phyloP scores from a whole-genome alignment of 2,888 invertebrate genomes.

The Perithous albicinctus region DNA sequence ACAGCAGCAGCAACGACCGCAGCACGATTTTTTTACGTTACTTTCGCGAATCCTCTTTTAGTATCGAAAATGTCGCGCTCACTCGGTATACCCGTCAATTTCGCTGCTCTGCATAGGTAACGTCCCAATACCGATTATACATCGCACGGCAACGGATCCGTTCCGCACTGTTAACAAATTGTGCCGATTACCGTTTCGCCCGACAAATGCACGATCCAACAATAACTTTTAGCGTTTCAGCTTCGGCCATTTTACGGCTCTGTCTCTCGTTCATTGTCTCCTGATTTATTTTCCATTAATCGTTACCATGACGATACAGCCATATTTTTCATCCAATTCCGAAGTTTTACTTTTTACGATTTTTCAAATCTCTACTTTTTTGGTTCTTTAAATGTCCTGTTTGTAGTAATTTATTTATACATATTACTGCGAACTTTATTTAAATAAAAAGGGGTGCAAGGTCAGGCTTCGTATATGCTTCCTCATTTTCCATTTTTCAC shows the following conservation, averaged over 20 bases:
- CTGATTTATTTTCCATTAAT: not conserved
- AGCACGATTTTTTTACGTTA: conserved; percentile 20
- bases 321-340: not conserved
- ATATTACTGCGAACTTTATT: not conserved
- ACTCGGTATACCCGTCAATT: not conserved
- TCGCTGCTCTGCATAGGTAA: not conserved
- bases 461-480: no score
- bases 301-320: not conserved
- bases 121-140: conserved; percentile 5
- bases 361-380: not conserved
- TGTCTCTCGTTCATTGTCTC: not conserved
- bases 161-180: conserved; percentile 44
- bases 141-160: conserved; percentile 18
- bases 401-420: not conserved
- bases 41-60: not conserved
- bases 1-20: not conserved
- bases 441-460: no score
- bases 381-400: not conserved
- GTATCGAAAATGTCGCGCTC: conserved; percentile 25
- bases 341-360: not conserved
- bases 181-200: conserved; percentile 25
- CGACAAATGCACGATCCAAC: not conserved
- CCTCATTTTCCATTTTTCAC: no score
- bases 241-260: not conserved
- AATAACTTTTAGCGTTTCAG: not conserved